A percentile compares a stretch with the other conserved stretches of the same genome.
phyloP scores from a whole-genome alignment of 2,888 invertebrate genomes.

The Yponomeuta malinellus region DNA sequence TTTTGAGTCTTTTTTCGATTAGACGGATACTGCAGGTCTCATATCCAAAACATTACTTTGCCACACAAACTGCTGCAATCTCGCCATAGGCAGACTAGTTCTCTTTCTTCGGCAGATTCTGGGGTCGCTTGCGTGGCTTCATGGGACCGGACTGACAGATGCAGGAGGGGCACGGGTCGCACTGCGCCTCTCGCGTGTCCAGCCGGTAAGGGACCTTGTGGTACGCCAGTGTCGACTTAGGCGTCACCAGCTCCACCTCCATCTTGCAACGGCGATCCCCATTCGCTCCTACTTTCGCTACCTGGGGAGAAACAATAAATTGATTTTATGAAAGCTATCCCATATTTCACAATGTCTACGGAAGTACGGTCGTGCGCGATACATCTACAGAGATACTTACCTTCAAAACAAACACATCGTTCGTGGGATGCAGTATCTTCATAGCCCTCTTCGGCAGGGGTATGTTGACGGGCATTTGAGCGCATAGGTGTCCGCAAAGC shows the following conservation, averaged over 20 bases:
- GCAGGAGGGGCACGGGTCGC: constrained; percentile 27
- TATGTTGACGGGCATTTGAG: constrained; percentile 48
- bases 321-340: background rate
- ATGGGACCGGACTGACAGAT: background rate
- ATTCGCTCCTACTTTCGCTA: constrained; percentile 80
- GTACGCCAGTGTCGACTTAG: constrained; percentile 63
- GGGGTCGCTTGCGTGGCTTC: background rate
- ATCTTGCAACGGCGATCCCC: constrained; percentile 78
- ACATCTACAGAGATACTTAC: background rate
- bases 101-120: background rate
- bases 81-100: too few relatives aligned
- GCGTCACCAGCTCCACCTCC: constrained; percentile 80
- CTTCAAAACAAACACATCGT: constrained; percentile 68
- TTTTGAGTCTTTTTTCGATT: too few relatives aligned
- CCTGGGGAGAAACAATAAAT: constrained; percentile 36
- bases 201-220: constrained; percentile 44
- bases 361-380: too few relatives aligned
- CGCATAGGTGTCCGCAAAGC: constrained; percentile 27
- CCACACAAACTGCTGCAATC: too few relatives aligned
- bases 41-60: too few relatives aligned
- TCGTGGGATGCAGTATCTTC: constrained; percentile 71
- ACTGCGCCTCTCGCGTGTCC: constrained; percentile 59
- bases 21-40: too few relatives aligned
- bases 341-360: background rate
- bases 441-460: constrained; percentile 49